phyloP scores from a whole-genome alignment of 2,113 vertebrate genomes.

The Callospermophilus lateralis region DNA sequence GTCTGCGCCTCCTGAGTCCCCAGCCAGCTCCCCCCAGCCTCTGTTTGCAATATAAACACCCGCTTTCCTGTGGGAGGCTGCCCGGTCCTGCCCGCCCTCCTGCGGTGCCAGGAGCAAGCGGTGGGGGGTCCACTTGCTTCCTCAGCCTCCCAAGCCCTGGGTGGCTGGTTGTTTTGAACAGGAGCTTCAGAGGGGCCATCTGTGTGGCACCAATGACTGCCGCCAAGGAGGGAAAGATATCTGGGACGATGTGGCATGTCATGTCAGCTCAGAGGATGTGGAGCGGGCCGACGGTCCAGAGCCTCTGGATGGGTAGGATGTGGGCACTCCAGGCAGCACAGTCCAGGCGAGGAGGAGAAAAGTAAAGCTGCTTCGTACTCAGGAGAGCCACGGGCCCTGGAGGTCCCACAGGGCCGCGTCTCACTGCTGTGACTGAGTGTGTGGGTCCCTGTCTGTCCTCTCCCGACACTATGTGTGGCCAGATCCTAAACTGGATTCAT shows the following conservation, averaged over 20 bases:
- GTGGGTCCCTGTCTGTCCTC: fast-evolving
- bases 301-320: fast-evolving
- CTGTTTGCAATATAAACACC: conserved; percentile 56
- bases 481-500: fast-evolving
- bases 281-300: background rate
- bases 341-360: background rate
- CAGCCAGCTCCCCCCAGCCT: background rate
- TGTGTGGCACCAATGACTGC: background rate
- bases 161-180: background rate
- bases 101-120: fast-evolving
- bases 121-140: background rate
- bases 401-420: fast-evolving
- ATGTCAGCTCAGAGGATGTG: background rate
- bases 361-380: fast-evolving
- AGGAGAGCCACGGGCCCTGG: background rate
- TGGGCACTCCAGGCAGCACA: fast-evolving
- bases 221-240: background rate
- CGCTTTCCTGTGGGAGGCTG: background rate
- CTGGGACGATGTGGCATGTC: fast-evolving
- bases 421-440: fast-evolving
- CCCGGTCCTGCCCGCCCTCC: conserved; percentile 1
- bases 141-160: background rate
- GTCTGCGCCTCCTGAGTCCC: background rate
- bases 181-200: background rate
- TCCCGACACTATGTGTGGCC: fast-evolving